phyloP scores from a whole-genome alignment of 2,888 invertebrate species.

The Archips xylosteana region DNA sequence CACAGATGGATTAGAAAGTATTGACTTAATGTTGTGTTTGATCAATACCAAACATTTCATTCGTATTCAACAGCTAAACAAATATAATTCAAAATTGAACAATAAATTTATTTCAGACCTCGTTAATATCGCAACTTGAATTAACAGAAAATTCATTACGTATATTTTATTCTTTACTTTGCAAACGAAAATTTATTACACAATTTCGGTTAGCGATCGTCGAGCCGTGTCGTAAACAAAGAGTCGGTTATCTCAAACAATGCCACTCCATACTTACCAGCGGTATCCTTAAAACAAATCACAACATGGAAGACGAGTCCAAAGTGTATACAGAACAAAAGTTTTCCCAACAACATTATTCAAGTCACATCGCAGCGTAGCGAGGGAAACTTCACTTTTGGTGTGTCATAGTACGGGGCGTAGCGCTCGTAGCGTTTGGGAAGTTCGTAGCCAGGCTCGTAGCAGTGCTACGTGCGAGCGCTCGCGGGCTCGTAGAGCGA shows the following conservation, averaged over 20 bases:
- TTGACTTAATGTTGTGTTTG: not conserved
- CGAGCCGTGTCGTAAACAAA: conserved; percentile 18
- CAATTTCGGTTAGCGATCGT: conserved; percentile 16
- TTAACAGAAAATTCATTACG: conserved; percentile 6
- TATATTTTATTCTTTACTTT: conserved; percentile 3
- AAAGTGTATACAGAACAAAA: conserved; percentile 81
- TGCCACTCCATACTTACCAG: conserved; percentile 66
- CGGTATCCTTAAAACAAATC: conserved; percentile 82
- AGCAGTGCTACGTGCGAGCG: conserved; percentile 68
- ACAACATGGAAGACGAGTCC: conserved; percentile 84
- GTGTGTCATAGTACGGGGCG: conserved; percentile 33
- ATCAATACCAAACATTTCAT: not conserved
- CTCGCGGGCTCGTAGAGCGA: conserved; percentile 64
- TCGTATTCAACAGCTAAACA: not conserved
- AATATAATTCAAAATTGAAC: not conserved
- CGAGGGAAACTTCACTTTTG: conserved; percentile 60
- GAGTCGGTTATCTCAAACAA: conserved; percentile 19
- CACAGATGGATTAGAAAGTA: not conserved
- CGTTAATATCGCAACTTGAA: not conserved
- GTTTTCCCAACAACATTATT: conserved; percentile 82
- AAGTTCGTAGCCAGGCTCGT: conserved; percentile 62
- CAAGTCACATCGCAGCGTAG: conserved; percentile 74
- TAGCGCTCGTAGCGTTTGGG: conserved; percentile 57
- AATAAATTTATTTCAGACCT: not conserved
- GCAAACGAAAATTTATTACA: conserved; percentile 11